Evolutionary conservation across 2,113 vertebrate genomes (phyloP).

Genomic region (Gallinago undulata): DNA sequence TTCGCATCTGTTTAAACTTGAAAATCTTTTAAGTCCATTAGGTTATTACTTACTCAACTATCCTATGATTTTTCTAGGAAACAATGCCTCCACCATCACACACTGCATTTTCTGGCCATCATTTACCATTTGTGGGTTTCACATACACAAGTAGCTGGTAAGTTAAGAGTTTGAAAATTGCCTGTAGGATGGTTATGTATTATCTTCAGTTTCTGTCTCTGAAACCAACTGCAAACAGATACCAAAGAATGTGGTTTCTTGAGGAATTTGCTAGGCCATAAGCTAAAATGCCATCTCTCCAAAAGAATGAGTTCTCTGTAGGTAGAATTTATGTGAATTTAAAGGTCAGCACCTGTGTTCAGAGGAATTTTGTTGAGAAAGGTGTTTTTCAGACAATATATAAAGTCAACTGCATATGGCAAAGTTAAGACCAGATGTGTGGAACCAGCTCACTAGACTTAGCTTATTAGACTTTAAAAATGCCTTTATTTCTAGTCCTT

Average conservation of each 20-base stretch:
- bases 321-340: neutral
- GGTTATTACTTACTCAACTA: neutral
- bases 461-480: neutral
- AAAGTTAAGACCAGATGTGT: neutral
- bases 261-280: neutral
- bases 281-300: neutral
- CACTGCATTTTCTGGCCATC: slow-evolving; percentile 96
- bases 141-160: slow-evolving; percentile 99
- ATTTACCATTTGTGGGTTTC: slow-evolving; percentile 96
- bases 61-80: slow-evolving; percentile 79
- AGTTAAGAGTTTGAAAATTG: slow-evolving; percentile 59
- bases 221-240: neutral
- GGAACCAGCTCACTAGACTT: neutral
- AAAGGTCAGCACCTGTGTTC: neutral
- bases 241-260: neutral
- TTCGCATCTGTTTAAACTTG: neutral
- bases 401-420: neutral
- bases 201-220: neutral
- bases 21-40: neutral
- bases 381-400: neutral
- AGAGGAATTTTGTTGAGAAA: neutral
- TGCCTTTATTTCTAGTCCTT: neutral
- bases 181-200: neutral
- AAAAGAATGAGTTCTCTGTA: neutral
- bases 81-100: slow-evolving; percentile 97